Percentiles rank a stretch among this genome's conserved stretches.
These are phyloP conservation scores for Sepioteuthis lessoniana DNA, from an alignment of 2,888 invertebrate genomes.

Conservation along the genomic window DNA sequence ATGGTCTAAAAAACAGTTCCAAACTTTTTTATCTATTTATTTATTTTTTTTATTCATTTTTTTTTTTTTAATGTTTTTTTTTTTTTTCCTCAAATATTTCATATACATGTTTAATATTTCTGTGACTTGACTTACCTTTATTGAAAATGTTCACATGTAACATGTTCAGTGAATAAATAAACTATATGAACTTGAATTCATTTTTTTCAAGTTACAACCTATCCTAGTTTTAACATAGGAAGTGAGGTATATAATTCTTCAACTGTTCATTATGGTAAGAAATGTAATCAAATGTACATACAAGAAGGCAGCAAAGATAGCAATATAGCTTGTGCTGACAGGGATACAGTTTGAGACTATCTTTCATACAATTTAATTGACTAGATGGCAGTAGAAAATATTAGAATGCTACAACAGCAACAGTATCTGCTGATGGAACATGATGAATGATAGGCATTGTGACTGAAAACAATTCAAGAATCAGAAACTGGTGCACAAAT, in stretches of 20 bases:
- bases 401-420: background rate
- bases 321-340: background rate
- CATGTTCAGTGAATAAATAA: background rate
- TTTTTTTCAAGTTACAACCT: background rate
- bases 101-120: background rate
- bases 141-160: background rate
- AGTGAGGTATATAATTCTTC: background rate
- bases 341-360: background rate
- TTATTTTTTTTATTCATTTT: too few relatives aligned
- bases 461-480: background rate
- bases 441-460: background rate
- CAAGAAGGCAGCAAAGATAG: background rate
- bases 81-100: background rate
- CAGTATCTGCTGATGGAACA: background rate
- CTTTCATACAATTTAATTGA: background rate
- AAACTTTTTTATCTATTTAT: background rate
- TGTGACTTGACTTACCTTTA: too few relatives aligned
- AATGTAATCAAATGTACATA: background rate
- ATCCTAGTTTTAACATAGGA: background rate
- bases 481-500: background rate
- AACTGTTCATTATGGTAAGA: slow-evolving; percentile 14
- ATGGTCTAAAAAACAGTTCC: background rate
- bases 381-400: background rate
- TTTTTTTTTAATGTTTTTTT: too few relatives aligned
- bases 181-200: background rate